phyloP scores from a whole-genome alignment of 2,888 invertebrate genomes.

The Cheilosia scutellata region DNA sequence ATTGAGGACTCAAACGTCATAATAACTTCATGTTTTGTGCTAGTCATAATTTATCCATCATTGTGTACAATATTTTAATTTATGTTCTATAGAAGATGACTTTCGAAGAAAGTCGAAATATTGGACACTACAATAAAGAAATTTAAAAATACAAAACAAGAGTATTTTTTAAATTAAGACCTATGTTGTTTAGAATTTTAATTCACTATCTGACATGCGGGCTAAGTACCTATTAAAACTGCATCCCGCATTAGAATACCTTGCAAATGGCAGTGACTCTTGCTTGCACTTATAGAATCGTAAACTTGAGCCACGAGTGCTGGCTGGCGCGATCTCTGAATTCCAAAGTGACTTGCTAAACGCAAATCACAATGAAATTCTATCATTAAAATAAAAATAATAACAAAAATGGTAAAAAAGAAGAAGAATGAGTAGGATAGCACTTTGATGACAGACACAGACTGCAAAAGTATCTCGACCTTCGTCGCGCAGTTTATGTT shows the following conservation, averaged over 20 bases:
- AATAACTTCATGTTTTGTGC: too few species aligned
- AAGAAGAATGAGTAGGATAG: constrained; percentile 20
- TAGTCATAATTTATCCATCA: background rate
- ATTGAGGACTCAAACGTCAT: too few species aligned
- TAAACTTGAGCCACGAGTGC: constrained; percentile 34
- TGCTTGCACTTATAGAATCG: constrained; percentile 37
- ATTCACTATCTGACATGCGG: constrained; percentile 43
- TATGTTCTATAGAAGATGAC: too few species aligned
- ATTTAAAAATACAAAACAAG: too few species aligned
- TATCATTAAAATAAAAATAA: constrained; percentile 7
- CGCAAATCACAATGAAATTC: constrained; percentile 16
- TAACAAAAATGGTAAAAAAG: background rate
- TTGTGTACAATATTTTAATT: too few species aligned
- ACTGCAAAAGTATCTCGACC: constrained; percentile 30
- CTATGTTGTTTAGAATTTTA: constrained; percentile 46
- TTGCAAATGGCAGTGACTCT: constrained; percentile 29
- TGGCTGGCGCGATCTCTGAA: constrained; percentile 24
- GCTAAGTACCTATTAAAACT: constrained; percentile 41
- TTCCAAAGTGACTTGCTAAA: constrained; percentile 29
- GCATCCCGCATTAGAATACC: constrained; percentile 22
- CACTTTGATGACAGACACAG: constrained; percentile 31
- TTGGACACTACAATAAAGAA: too few species aligned
- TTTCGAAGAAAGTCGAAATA: too few species aligned
- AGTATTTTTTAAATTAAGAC: too few species aligned
- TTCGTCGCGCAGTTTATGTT: constrained; percentile 47